phyloP scores from a whole-genome alignment of 2,888 invertebrate species.

The Urechis unicinctus region DNA sequence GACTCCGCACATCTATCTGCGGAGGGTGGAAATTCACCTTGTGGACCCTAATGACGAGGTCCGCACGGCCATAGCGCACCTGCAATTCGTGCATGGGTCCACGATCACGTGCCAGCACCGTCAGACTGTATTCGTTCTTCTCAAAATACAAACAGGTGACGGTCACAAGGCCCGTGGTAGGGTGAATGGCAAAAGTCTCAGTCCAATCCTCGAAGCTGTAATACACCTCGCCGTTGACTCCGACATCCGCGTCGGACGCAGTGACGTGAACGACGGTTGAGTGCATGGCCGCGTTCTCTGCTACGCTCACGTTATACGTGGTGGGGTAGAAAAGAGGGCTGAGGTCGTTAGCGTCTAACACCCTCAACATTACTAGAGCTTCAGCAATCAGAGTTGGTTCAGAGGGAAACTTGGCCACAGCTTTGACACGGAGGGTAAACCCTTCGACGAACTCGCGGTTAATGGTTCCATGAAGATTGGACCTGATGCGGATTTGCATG shows the following conservation, averaged over 20 bases:
- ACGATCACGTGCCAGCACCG: slow-evolving; percentile 79
- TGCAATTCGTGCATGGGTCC: slow-evolving; percentile 55
- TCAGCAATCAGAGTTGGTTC: slow-evolving; percentile 47
- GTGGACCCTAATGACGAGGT: slow-evolving; percentile 55
- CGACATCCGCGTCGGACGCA: slow-evolving; percentile 93
- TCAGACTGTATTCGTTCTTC: slow-evolving; percentile 65
- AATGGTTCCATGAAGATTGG: slow-evolving; percentile 77
- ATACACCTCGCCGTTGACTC: slow-evolving; percentile 93
- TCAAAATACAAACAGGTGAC: slow-evolving; percentile 69
- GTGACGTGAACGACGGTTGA: slow-evolving; percentile 64
- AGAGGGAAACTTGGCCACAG: slow-evolving; percentile 53
- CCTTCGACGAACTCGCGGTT: slow-evolving; percentile 86
- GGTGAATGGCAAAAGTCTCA: slow-evolving; percentile 75
- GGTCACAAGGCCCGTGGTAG: slow-evolving; percentile 81
- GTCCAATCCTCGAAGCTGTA: slow-evolving; percentile 80
- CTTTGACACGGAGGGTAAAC: slow-evolving; percentile 73
- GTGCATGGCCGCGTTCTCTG: slow-evolving; percentile 82
- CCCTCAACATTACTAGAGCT: slow-evolving; percentile 54
- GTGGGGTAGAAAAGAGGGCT: slow-evolving; percentile 88
- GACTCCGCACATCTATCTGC: slow-evolving; percentile 69
- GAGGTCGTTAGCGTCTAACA: slow-evolving; percentile 62
- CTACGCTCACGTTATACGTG: slow-evolving; percentile 77
- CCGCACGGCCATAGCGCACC: slow-evolving; percentile 8
- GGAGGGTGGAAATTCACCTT: slow-evolving; percentile 82
- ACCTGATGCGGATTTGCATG: slow-evolving; percentile 78